Evolutionary conservation across 2,113 vertebrate genomes (phyloP).

Genomic region (Philantomba maxwellii): DNA sequence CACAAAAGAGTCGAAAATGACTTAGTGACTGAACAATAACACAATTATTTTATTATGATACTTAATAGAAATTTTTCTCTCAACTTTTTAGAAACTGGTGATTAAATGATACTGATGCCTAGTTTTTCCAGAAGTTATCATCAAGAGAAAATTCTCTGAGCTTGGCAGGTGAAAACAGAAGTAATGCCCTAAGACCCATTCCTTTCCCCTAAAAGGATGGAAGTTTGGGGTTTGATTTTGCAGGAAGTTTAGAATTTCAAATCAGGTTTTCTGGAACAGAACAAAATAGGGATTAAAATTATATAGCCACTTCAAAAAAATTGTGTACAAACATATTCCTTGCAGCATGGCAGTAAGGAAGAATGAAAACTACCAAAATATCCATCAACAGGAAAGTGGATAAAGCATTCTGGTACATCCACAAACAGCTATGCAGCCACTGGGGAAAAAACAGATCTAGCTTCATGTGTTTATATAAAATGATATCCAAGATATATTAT

Average conservation of each 20-base stretch:
- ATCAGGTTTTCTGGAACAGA: neutral
- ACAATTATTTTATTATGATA: neutral
- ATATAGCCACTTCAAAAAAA: neutral
- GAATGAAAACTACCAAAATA: neutral
- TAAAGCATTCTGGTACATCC: neutral
- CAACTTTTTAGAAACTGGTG: neutral
- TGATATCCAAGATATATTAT: neutral
- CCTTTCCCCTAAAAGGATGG: neutral
- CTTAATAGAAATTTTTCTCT: neutral
- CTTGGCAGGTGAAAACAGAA: neutral
- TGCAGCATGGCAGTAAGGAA: neutral
- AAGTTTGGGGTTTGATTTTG: neutral
- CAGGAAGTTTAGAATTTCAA: neutral
- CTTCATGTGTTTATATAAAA: neutral
- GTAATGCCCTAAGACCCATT: neutral
- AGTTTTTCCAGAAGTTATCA: neutral
- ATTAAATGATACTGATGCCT: no score
- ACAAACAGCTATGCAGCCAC: neutral
- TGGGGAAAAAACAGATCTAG: neutral
- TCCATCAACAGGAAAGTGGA: neutral
- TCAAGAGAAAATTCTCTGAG: neutral
- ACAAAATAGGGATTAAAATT: neutral
- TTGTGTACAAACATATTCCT: neutral
- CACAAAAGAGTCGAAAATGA: neutral
- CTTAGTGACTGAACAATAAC: neutral